Percentiles rank a stretch among this genome's conserved stretches.
phyloP scores from a whole-genome alignment of 2,113 vertebrate species.

The Lepus americanus region DNA sequence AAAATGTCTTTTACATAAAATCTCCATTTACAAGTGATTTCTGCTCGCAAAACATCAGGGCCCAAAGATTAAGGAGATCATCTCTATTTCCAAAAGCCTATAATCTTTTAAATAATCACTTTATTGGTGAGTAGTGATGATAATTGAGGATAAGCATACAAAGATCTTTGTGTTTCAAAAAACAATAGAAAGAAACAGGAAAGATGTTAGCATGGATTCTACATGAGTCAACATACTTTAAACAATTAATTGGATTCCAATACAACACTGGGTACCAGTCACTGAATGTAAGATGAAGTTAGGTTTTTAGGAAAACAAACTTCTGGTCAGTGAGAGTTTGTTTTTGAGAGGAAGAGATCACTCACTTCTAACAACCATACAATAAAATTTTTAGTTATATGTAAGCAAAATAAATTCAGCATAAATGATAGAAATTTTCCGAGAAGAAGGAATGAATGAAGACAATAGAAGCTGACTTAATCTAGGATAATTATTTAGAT shows the following conservation, averaged over 20 bases:
- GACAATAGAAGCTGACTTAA: not conserved
- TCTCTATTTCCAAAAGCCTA: not conserved
- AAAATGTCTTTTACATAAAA: not conserved
- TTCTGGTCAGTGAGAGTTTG: not conserved
- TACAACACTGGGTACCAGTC: not conserved
- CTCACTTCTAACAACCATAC: not conserved
- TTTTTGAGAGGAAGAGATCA: not conserved
- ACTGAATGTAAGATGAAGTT: not conserved
- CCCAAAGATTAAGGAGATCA: not conserved
- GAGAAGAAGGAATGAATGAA: not conserved
- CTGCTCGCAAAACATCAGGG: not conserved
- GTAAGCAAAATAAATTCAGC: not conserved
- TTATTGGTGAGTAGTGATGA: not conserved
- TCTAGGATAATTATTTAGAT: not conserved
- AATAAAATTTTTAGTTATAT: not conserved
- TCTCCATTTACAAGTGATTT: not conserved
- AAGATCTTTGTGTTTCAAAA: slow-evolving; percentile 5
- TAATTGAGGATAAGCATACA: not conserved
- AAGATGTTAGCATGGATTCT: not conserved
- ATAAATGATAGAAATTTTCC: not conserved
- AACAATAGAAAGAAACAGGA: not conserved
- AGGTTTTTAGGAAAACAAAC: not conserved
- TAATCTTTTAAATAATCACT: slow-evolving; percentile 23
- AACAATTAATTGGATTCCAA: not conserved
- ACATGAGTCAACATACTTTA: not conserved